Conservation (phyloP, 64 coral and sea anemone species). For the Pocillopora damicornis region DNA sequence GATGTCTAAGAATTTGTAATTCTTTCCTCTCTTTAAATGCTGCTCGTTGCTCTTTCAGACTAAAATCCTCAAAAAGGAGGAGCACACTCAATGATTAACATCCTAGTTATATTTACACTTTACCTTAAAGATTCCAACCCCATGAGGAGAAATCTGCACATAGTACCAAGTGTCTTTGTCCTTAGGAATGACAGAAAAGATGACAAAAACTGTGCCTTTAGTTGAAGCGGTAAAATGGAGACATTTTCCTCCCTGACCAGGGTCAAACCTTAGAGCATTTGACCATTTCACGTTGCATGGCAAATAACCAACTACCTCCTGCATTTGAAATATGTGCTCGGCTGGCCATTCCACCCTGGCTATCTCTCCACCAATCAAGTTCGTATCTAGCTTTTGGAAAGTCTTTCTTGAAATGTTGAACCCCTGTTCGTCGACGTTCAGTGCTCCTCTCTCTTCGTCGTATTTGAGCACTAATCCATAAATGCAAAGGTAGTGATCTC, state of each 20-base stretch:
- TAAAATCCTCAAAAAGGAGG: too few relatives aligned
- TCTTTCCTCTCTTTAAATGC: too few relatives aligned
- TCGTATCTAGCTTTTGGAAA: background rate
- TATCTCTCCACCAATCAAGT: background rate
- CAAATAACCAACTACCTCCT: conserved; percentile 27
- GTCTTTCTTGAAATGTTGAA: background rate
- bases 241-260: conserved; percentile 31
- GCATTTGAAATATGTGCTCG: conserved; percentile 3
- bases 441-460: background rate
- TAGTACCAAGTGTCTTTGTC: conserved; percentile 54
- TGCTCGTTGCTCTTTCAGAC: too few relatives aligned
- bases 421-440: background rate
- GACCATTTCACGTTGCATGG: conserved; percentile 60
- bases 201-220: conserved; percentile 31
- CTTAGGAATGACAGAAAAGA: conserved; percentile 50
- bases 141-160: conserved; percentile 44
- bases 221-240: conserved; percentile 57
- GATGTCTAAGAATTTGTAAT: too few relatives aligned
- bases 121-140: conserved; percentile 58
- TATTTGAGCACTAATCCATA: conserved; percentile 24
- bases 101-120: background rate
- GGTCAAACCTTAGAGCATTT: conserved; percentile 42
- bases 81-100: background rate
- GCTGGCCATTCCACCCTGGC: conserved; percentile 31
- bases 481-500: conserved; percentile 19